phyloP scores from a whole-genome alignment of 2,797 vertebrate genomes.

The Sebastes wilsoni region DNA sequence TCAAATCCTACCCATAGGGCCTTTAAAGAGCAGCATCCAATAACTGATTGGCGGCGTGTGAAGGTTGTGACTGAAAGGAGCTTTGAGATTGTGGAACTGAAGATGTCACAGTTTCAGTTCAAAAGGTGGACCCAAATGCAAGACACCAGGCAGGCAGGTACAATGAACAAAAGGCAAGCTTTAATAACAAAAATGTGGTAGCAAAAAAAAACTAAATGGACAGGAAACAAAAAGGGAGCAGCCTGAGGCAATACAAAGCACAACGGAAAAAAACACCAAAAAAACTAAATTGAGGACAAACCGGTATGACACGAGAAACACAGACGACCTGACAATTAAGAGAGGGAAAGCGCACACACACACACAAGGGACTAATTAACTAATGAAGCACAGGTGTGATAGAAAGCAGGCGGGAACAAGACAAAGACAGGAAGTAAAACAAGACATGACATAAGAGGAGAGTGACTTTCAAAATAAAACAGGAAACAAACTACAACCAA shows the following conservation, averaged over 20 bases:
- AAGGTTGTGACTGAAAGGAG: background rate
- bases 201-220: background rate
- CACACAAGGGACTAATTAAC: too few relatives aligned
- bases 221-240: background rate
- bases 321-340: too few relatives aligned
- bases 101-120: background rate
- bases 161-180: background rate
- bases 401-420: too few relatives aligned
- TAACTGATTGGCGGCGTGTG: background rate
- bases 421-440: too few relatives aligned
- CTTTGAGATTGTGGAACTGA: background rate
- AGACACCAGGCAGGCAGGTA: background rate
- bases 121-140: background rate
- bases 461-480: too few relatives aligned
- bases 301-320: background rate
- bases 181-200: background rate
- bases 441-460: too few relatives aligned
- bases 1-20: background rate
- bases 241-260: background rate
- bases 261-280: background rate
- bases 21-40: background rate
- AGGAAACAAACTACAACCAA: too few relatives aligned
- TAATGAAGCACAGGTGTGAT: too few relatives aligned
- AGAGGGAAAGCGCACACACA: too few relatives aligned
- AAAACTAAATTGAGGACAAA: background rate